phyloP scores from a whole-genome alignment of 2,113 vertebrate genomes.

The Elephas maximus region DNA sequence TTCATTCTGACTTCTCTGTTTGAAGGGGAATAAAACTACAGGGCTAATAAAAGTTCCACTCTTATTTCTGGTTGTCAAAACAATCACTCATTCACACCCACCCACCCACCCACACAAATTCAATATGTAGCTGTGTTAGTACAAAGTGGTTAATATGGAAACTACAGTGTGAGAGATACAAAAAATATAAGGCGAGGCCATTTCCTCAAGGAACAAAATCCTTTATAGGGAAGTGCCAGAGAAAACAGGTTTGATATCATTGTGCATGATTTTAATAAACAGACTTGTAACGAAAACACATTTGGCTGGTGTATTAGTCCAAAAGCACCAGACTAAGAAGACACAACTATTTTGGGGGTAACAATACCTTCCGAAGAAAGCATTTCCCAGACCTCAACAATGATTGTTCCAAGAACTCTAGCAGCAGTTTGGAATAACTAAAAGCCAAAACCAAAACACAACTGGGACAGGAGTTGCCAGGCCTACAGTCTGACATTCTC shows the following conservation, averaged over 20 bases:
- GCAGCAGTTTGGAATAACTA: conserved; percentile 52
- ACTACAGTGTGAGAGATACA: background rate
- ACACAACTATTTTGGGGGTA: background rate
- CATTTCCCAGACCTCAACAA: conserved; percentile 58
- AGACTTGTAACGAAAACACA: conserved; percentile 54
- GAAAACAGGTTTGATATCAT: conserved; percentile 28
- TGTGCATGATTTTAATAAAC: conserved; percentile 41
- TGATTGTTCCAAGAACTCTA: conserved; percentile 64
- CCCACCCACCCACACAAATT: background rate
- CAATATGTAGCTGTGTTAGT: conserved; percentile 13
- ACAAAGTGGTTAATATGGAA: conserved; percentile 44
- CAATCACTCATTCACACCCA: background rate
- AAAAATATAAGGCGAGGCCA: background rate
- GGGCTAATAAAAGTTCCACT: conserved; percentile 31
- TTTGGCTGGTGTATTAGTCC: conserved; percentile 51
- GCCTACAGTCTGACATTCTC: background rate
- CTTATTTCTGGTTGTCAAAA: conserved; percentile 47
- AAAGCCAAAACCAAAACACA: conserved; percentile 70
- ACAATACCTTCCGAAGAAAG: conserved; percentile 60
- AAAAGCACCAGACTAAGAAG: conserved; percentile 56
- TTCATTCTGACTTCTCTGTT: conserved; percentile 54
- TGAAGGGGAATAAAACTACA: background rate
- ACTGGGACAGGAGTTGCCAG: conserved; percentile 12
- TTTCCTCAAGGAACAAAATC: conserved; percentile 61
- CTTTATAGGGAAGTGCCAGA: conserved; percentile 44